A percentile compares a stretch with the other conserved stretches of the same genome.
Conservation (phyloP, 2,113 vertebrate genomes). For the Cyanoderma ruficeps region DNA sequence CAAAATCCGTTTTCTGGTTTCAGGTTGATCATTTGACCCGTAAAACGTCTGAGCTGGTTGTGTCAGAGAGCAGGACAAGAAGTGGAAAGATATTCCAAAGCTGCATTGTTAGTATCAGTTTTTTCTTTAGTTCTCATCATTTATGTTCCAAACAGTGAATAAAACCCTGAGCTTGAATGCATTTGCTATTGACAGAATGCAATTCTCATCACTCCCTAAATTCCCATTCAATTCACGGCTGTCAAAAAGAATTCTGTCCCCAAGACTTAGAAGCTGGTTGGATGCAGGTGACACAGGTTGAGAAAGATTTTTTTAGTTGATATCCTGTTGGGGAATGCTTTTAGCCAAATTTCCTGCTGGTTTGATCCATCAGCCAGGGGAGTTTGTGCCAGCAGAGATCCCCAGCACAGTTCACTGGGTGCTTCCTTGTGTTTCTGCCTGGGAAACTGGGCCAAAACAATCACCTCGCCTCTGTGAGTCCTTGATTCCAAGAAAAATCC, state of each 20-base stretch:
- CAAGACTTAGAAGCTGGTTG: not conserved
- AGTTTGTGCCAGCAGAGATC: not conserved
- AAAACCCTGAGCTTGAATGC: not conserved
- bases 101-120: constrained; percentile 54
- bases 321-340: not conserved
- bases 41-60: constrained; percentile 74
- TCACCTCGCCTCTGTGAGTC: not conserved
- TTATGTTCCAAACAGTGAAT: not conserved
- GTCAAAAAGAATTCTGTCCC: not conserved
- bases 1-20: not conserved
- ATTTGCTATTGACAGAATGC: not conserved
- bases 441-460: not conserved
- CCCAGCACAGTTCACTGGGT: not conserved
- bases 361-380: not conserved
- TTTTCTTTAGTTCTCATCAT: not conserved
- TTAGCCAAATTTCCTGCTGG: not conserved
- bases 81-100: constrained; percentile 80
- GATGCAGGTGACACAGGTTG: not conserved
- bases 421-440: not conserved
- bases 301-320: not conserved
- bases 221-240: not conserved
- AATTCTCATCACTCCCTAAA: not conserved
- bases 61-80: constrained; percentile 81
- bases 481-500: not conserved
- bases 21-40: constrained; percentile 77